Evolutionary conservation across 2,797 vertebrate genomes (phyloP).

Genomic region (Cryptoblepharus egeriae): DNA sequence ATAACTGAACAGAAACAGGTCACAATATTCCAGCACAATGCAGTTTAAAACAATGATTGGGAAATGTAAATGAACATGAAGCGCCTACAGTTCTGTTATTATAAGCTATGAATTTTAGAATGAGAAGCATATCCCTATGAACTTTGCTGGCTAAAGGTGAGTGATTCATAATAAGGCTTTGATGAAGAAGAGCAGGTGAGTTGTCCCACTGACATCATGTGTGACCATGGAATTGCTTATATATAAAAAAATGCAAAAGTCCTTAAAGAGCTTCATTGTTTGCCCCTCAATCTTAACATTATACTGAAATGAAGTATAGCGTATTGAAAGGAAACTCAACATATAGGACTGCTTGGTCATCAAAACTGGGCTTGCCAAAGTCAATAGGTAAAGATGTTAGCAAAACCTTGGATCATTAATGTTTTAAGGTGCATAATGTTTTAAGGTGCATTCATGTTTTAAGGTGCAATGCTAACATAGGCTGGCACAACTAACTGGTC

Average conservation of each 20-base stretch:
- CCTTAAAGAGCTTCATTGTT: slow-evolving; percentile 5
- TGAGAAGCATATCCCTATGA: slow-evolving; percentile 14
- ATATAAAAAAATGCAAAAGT: slow-evolving; percentile 12
- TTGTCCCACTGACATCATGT: slow-evolving; percentile 11
- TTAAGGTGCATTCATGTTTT: no score
- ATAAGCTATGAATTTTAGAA: background rate
- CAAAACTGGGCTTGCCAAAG: background rate
- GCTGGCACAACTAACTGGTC: no score
- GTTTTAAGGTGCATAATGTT: no score
- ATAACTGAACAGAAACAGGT: background rate
- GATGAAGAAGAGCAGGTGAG: slow-evolving; percentile 28
- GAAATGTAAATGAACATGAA: slow-evolving; percentile 6
- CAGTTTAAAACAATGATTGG: background rate
- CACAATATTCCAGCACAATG: background rate
- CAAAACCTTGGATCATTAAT: background rate
- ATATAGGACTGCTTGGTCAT: background rate
- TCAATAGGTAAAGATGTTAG: background rate
- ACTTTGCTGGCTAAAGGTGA: background rate
- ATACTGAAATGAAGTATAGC: background rate
- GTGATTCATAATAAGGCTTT: slow-evolving; percentile 5
- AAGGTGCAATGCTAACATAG: no score
- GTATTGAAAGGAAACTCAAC: background rate
- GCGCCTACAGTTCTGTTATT: background rate
- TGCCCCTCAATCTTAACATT: slow-evolving; percentile 8
- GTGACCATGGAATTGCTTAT: slow-evolving; percentile 6